Evolutionary conservation across 2,113 vertebrate species (phyloP).

Genomic region (Picathartes gymnocephalus): DNA sequence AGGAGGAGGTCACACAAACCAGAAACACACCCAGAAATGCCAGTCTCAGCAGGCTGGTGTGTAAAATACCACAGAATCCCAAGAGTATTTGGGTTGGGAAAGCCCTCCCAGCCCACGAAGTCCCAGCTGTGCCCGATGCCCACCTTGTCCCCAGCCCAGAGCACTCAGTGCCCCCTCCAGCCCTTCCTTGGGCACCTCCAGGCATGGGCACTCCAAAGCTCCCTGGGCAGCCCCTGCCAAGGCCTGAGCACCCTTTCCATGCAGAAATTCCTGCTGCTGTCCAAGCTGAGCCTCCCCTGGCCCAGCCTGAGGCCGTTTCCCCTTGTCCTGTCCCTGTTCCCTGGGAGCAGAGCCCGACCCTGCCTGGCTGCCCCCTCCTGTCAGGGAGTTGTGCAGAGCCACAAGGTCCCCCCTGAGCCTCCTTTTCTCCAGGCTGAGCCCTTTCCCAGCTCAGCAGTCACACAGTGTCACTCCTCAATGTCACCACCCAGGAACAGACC

Average conservation of each 20-base stretch:
- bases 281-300: neutral
- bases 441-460: neutral
- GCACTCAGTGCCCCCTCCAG: neutral
- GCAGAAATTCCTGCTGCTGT: neutral
- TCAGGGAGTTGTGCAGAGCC: neutral
- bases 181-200: neutral
- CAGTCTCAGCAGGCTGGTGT: neutral
- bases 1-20: neutral
- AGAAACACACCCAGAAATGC: neutral
- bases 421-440: neutral
- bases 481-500: neutral
- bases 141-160: neutral
- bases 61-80: neutral
- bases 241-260: neutral
- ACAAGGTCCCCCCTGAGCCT: neutral
- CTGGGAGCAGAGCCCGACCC: neutral
- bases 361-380: neutral
- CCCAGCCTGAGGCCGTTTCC: neutral
- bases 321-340: neutral
- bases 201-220: neutral
- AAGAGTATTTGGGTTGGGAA: neutral
- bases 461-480: neutral
- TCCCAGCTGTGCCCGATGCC: neutral
- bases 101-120: neutral
- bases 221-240: neutral